Evolutionary conservation across 2,113 vertebrate genomes (phyloP).

Genomic region (Oreocharis arfaki): DNA sequence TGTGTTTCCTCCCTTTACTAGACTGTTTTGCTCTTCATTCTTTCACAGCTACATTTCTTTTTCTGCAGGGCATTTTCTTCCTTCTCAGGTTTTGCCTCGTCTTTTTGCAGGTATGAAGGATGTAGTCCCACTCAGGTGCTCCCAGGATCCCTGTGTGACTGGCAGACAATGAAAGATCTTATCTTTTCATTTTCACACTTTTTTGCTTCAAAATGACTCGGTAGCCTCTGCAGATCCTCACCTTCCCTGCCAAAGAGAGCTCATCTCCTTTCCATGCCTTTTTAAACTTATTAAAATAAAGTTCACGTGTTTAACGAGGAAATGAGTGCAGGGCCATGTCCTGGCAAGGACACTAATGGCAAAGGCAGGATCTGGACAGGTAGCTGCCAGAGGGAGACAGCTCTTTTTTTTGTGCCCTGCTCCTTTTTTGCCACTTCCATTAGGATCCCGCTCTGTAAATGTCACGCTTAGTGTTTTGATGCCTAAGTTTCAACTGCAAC

Average conservation of each 20-base stretch:
- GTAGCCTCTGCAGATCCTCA: background rate
- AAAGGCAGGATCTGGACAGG: background rate
- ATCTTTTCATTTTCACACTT: background rate
- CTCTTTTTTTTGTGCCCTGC: background rate
- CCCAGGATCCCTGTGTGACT: background rate
- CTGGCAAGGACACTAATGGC: background rate
- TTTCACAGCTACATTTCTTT: background rate
- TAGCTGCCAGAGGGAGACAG: background rate
- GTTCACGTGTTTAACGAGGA: background rate
- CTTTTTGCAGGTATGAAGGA: background rate
- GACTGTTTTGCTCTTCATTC: background rate
- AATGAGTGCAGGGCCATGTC: background rate
- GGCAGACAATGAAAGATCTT: background rate
- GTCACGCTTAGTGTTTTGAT: background rate
- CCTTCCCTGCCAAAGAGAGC: background rate
- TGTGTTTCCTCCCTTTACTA: background rate
- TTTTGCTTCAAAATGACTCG: conserved; percentile 24
- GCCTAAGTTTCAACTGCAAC: background rate
- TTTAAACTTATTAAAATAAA: conserved; percentile 20
- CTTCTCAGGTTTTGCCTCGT: background rate
- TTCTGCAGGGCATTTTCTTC: background rate
- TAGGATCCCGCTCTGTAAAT: background rate
- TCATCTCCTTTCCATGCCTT: background rate
- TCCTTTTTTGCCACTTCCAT: background rate
- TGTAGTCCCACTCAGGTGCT: background rate